These are phyloP conservation scores for Drosophila anomalata DNA, from an alignment of 2,888 invertebrate genomes.

Conservation along the genomic window DNA sequence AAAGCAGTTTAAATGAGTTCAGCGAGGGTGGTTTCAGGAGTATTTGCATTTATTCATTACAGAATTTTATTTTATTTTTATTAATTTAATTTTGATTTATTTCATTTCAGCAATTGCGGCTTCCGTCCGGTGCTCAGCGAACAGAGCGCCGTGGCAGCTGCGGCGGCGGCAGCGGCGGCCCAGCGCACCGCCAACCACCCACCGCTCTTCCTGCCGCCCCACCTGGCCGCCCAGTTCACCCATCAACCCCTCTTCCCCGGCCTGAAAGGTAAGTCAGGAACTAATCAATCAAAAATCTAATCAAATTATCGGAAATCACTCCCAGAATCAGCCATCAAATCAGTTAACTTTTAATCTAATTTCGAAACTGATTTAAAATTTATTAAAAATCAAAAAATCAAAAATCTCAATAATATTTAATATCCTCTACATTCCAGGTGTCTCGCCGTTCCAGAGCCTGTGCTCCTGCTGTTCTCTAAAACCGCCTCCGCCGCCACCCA, in stretches of 20 bases:
- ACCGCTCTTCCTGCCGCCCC: conserved; percentile 93
- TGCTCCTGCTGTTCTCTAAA: conserved; percentile 92
- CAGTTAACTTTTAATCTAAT: background rate
- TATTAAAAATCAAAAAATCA: background rate
- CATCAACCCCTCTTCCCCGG: conserved; percentile 93
- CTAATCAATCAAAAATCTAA: conserved; percentile 61
- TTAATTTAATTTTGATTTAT: background rate
- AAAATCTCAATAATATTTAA: background rate
- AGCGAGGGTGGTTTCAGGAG: conserved; percentile 6
- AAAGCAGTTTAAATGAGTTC: conserved; percentile 31
- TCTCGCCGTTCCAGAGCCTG: conserved; percentile 89
- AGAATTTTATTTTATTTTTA: background rate
- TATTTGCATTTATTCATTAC: background rate
- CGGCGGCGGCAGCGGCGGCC: conserved; percentile 70
- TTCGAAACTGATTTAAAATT: background rate
- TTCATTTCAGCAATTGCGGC: conserved; percentile 85
- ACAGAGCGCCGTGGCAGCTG: conserved; percentile 80
- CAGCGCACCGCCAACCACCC: conserved; percentile 87
- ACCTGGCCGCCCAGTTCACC: conserved; percentile 90
- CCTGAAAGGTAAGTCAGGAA: conserved; percentile 87
- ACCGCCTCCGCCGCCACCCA: conserved; percentile 83
- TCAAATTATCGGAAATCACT: conserved; percentile 52
- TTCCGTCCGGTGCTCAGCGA: conserved; percentile 87
- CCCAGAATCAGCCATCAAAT: background rate
- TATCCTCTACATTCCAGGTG: conserved; percentile 57